These are phyloP conservation scores for Meandrusa payeni DNA, from an alignment of 2,888 invertebrate genomes.

Conservation along the genomic window DNA sequence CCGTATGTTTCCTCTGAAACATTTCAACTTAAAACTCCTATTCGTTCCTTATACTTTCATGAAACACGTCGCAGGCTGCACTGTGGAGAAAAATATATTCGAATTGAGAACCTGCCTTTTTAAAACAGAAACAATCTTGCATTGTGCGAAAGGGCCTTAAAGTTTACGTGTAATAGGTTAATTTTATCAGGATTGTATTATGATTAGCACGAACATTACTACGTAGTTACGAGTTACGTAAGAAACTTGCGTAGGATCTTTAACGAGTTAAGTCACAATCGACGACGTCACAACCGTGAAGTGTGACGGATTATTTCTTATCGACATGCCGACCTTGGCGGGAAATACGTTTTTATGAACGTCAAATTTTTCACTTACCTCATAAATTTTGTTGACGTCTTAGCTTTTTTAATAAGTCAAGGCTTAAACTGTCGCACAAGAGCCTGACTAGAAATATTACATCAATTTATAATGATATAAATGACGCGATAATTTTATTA, in stretches of 20 bases:
- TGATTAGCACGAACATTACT: constrained; percentile 3
- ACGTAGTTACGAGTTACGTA: constrained; percentile 17
- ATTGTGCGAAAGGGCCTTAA: not conserved
- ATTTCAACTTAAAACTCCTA: no score
- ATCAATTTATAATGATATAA: no score
- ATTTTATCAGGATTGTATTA: constrained; percentile 3
- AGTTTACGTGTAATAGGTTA: constrained; percentile 2
- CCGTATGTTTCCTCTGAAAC: no score
- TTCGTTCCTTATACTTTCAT: no score
- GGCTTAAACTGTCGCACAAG: no score
- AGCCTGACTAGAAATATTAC: no score
- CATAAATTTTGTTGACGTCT: constrained; percentile 10
- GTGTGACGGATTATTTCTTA: constrained; percentile 12
- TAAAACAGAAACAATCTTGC: not conserved
- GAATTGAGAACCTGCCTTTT: no score
- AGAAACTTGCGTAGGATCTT: constrained; percentile 5
- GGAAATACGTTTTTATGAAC: not conserved
- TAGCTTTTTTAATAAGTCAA: constrained; percentile 3
- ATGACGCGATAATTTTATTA: no score
- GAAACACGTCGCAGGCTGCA: no score
- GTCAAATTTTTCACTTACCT: constrained; percentile 13
- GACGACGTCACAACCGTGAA: constrained; percentile 11
- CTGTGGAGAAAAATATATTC: no score
- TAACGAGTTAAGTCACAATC: constrained; percentile 2
- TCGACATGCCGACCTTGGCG: constrained; percentile 10